These are phyloP conservation scores for Emberiza fucata DNA, from an alignment of 2,113 vertebrate species.

Conservation along the genomic window DNA sequence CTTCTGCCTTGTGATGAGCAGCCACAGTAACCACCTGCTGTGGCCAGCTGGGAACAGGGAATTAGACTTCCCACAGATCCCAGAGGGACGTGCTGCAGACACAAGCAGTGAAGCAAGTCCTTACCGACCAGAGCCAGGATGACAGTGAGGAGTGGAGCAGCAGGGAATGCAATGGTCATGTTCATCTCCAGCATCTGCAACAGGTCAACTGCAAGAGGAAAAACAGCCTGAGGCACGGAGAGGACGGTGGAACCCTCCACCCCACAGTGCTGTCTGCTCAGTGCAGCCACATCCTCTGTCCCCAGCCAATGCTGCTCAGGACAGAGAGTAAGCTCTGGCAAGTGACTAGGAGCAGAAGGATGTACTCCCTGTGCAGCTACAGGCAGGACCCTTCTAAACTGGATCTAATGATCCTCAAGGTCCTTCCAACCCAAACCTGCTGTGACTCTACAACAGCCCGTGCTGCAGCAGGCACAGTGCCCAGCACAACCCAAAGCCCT, in stretches of 20 bases:
- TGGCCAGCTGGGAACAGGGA: not conserved
- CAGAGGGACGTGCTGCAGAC: not conserved
- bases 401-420: not conserved
- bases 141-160: conserved; percentile 94
- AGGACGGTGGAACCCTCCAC: not conserved
- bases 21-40: not conserved
- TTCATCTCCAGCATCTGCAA: conserved; percentile 99
- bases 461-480: not conserved
- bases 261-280: not conserved
- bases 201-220: conserved; percentile 85
- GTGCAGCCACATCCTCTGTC: not conserved
- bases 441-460: fast-evolving
- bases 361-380: not conserved
- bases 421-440: not conserved
- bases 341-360: not conserved
- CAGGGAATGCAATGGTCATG: conserved; percentile 97
- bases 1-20: not conserved
- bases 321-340: not conserved
- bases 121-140: conserved; percentile 96
- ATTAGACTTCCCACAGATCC: not conserved
- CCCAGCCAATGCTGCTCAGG: fast-evolving
- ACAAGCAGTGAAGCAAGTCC: not conserved
- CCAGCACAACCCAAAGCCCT: not conserved
- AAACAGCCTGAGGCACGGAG: fast-evolving
- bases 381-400: not conserved